Percentiles rank a stretch among this genome's conserved stretches.
Evolutionary conservation across 2,797 vertebrate genomes (phyloP).

Genomic region (Geotrypetes seraphini): DNA sequence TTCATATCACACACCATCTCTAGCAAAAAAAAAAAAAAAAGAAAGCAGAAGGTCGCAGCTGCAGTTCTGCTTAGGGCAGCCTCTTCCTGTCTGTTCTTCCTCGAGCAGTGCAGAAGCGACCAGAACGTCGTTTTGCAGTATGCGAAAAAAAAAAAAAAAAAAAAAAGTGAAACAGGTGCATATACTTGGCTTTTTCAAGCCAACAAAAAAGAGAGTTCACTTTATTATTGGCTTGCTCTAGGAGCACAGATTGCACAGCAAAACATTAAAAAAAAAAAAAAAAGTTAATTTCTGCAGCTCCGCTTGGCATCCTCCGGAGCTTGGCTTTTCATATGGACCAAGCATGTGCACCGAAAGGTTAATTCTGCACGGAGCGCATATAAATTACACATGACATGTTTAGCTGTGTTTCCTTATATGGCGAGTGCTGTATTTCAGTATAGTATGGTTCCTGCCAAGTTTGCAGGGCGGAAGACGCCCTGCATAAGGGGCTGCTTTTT

Average conservation of each 20-base stretch:
- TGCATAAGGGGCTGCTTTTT: constrained; percentile 46
- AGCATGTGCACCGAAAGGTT: constrained; percentile 58
- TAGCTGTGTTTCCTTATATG: constrained; percentile 75
- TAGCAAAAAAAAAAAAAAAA: neutral
- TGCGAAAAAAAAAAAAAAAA: neutral
- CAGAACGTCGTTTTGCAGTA: constrained; percentile 16
- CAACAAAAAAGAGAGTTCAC: too few relatives aligned
- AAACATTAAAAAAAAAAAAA: too few relatives aligned
- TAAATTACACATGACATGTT: constrained; percentile 79
- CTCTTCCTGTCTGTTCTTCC: neutral
- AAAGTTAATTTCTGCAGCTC: neutral
- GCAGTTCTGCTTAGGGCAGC: constrained; percentile 3
- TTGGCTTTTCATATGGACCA: constrained; percentile 41
- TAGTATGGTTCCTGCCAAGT: constrained; percentile 58
- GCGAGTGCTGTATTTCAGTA: constrained; percentile 57
- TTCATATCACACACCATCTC: neutral
- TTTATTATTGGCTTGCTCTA: too few relatives aligned
- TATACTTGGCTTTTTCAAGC: neutral
- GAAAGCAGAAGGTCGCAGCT: constrained; percentile 17
- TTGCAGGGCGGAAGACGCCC: constrained; percentile 48
- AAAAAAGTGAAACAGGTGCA: constrained; percentile 23
- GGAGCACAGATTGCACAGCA: too few relatives aligned
- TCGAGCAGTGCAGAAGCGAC: neutral
- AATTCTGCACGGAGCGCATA: constrained; percentile 58
- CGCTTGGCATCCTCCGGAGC: constrained; percentile 6